Conservation (phyloP, 2,113 vertebrate genomes). For the Callocephalon fimbriatum region DNA sequence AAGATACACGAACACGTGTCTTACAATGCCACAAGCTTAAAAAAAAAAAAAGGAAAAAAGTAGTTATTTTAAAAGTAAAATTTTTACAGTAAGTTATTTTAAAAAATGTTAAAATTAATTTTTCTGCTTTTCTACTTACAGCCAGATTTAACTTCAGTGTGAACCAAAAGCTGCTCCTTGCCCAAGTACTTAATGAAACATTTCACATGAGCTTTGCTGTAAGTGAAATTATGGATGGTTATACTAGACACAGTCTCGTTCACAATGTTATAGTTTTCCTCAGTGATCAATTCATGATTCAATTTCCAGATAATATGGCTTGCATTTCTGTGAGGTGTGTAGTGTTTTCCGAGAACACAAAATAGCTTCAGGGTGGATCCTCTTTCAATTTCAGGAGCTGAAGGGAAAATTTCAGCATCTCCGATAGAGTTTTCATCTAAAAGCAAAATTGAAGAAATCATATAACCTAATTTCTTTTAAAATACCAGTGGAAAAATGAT, state of each 20-base stretch:
- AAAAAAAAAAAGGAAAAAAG: not conserved
- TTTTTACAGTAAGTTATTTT: not conserved
- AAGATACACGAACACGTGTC: not conserved
- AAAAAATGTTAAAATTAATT: not conserved
- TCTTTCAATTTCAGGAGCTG: conserved; percentile 44
- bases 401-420: conserved; percentile 44
- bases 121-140: conserved; percentile 50
- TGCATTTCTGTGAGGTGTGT: conserved; percentile 30
- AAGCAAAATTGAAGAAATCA: conserved; percentile 7
- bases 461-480: not conserved
- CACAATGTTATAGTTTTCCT: conserved; percentile 14
- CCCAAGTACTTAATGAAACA: conserved; percentile 39
- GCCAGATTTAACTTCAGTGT: conserved; percentile 50
- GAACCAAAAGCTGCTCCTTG: conserved; percentile 13
- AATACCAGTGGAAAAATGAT: not conserved
- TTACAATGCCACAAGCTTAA: not conserved
- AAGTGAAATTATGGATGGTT: conserved; percentile 60
- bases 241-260: conserved; percentile 56
- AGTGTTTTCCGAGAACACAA: conserved; percentile 37
- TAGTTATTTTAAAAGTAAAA: not conserved
- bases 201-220: conserved; percentile 27
- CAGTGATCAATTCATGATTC: conserved; percentile 30
- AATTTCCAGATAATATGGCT: conserved; percentile 69
- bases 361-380: conserved; percentile 30
- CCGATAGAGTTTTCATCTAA: not conserved